Base-by-base conservation (phyloP, 2,888 invertebrate species). In the Eledone cirrhosa region DNA sequence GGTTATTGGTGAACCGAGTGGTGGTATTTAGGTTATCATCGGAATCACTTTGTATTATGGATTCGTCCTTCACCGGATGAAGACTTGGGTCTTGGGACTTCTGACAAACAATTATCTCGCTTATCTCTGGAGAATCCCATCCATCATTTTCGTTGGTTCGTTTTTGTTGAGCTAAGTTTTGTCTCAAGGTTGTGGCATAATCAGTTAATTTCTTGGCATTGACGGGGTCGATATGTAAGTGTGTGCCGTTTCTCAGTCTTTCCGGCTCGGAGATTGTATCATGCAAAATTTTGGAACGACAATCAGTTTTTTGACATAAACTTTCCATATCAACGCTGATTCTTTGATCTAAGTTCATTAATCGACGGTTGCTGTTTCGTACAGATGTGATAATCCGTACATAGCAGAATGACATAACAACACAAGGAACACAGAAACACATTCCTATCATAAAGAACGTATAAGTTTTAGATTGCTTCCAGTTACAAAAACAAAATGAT, bases 401-500 rank as follows among this genome's bases (percentile, higher is more conserved):
- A 78, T 88, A 88, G 76, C 86, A 88, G 47, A 86, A 82, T 0
- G 86, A 82, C 89, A 89, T 89, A 22, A 87, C 85, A 13, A 81
- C 65, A 63, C 85, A 87, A 0, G 89, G 88, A 27, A 86, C 85
- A 16, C 87, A 87, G 78, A 89, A 89, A 79, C 89, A 89, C 29
- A 84, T 82, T 1, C 81, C 82, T 11, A 88, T 85, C 88, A 89
- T 89, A 81, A 88, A 88, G 82, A 87, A 82, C 16, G 89, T 87
- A 80, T 88, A 89, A 19, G 86, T 83, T 59, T 82, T 78, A 19
- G 86, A 83, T 53, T 84, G 81, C 3, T 80, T 80, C 89, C 89
- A 89, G 16, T 86, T 80, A 81, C 88, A 88, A 82, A 88, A 89
- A 78, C 89, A 89, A 81, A 88, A 86, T 2, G 84, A 86, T 72